Conservation (phyloP, 2,113 vertebrate genomes). For the Paramisgurnus dabryanus region DNA sequence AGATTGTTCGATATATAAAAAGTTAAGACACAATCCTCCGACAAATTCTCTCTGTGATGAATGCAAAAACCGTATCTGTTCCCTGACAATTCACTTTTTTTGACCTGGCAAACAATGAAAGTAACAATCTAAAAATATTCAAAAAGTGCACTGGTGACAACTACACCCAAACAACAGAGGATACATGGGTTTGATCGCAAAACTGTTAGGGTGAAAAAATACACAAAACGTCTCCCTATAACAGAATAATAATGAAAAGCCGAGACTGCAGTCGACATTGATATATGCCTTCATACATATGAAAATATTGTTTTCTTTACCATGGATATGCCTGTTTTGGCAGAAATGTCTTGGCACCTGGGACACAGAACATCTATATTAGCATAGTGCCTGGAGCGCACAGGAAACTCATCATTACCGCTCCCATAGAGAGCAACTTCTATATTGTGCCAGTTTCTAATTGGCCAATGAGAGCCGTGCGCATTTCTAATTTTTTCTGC, state of each 20-base stretch:
- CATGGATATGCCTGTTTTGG: neutral
- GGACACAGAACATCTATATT: constrained; percentile 16
- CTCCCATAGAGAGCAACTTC: neutral
- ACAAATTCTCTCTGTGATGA: constrained; percentile 1
- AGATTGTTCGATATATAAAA: too few relatives aligned
- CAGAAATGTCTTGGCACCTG: neutral
- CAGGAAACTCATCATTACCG: neutral
- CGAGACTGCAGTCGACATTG: neutral
- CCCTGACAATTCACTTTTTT: neutral
- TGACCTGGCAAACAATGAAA: constrained; percentile 3
- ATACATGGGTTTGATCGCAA: neutral
- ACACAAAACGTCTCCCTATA: neutral
- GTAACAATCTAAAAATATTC: neutral
- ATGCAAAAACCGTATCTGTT: neutral
- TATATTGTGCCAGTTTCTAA: constrained; percentile 30
- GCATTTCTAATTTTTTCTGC: neutral
- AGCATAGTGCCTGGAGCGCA: constrained; percentile 18
- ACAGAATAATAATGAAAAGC: constrained; percentile 21
- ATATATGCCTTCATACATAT: constrained; percentile 11
- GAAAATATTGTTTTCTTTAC: constrained; percentile 27
- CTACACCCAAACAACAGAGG: constrained; percentile 8
- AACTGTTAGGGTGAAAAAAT: neutral
- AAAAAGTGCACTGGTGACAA: neutral
- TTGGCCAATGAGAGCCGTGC: constrained; percentile 2
- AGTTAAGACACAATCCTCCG: neutral